Evolutionary conservation across 2,888 invertebrate genomes (phyloP).

Genomic region (Leptarthrus brevirostris): DNA sequence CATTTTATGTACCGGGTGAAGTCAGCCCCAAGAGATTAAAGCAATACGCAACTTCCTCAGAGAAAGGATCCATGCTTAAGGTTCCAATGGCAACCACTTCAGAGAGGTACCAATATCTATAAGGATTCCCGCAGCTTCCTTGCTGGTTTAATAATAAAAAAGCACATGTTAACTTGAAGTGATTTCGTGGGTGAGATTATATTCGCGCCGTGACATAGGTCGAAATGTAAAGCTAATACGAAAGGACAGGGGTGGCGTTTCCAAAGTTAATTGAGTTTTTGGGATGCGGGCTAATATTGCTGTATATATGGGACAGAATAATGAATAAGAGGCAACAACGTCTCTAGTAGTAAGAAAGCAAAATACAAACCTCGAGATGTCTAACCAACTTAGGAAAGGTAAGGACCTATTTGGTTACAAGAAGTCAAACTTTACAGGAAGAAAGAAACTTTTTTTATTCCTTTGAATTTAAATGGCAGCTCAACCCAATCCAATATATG

Average conservation of each 20-base stretch:
- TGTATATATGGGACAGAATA: background rate
- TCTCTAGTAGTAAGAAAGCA: background rate
- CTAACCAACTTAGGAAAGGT: background rate
- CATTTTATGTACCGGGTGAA: background rate
- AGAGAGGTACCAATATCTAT: constrained; percentile 3
- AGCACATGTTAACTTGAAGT: constrained; percentile 26
- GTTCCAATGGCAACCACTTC: background rate
- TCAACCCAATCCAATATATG: constrained; percentile 1
- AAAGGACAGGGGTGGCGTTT: constrained; percentile 28
- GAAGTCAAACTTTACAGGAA: background rate
- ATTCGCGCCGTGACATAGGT: constrained; percentile 12
- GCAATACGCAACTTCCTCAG: background rate
- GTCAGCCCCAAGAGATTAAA: constrained; percentile 13
- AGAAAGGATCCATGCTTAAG: background rate
- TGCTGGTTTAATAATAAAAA: background rate
- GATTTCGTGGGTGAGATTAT: constrained; percentile 29
- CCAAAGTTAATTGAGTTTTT: constrained; percentile 28
- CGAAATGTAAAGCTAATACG: constrained; percentile 23
- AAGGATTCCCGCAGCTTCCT: background rate
- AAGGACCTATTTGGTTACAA: background rate
- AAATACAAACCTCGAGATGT: background rate
- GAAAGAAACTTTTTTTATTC: background rate
- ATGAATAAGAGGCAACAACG: background rate
- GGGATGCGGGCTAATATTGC: background rate
- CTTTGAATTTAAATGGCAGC: constrained; percentile 18